Base-by-base conservation (phyloP, 2,113 vertebrate genomes). In the Pteruthius melanotis region DNA sequence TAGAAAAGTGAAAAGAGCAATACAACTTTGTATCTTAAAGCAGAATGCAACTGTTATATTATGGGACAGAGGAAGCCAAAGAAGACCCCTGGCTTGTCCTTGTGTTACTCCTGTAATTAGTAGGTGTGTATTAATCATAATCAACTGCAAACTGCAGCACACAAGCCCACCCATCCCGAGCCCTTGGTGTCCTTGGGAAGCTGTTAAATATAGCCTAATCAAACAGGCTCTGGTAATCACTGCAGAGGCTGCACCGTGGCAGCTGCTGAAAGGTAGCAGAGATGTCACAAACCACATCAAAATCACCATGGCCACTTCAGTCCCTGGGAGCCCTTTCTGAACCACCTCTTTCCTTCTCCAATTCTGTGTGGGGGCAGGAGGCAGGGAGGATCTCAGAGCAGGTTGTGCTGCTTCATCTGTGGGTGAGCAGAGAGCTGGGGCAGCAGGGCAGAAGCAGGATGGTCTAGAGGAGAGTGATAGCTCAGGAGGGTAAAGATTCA, bases 151-250 rank as follows among this genome's bases (percentile, higher is more conserved):
- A 60, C 16, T 75, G 77, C 77, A 65, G 87, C 78, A 31, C 37
- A 54, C 68, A 89, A 65, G 76, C 5, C 45, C 53, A 81, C 56
- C 60, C 57, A 60, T 21, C n/a, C 39, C 22, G 13, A 93, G 92
- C 63, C 65, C 64, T 35, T 5, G 3, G 33, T 71, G 95, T 71
- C 95, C 93, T 96, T 95, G 84, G 54, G 59, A 69, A 91, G 59
- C 24, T 53, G 83, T 64, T 95, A 83, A 96, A 93, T 68, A 50
- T 16, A 94, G 71, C 69, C 63, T 93, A 40, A 95, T 90, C 82
- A 87, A 74, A 94, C 50, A 92, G 54, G 3, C 64, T 72, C 56
- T 44, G 74, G 33, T 59, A 90, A 93, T 86, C 90, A 64, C 31
- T 39, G 64, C 21, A 53, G 68, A 86, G 59, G 54, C 27, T 79